Evolutionary conservation across 53 echinoderm and acorn worm genomes (phyloP), one percentile per base, ranked within the genome.

Genomic region (Stichopus horrens): DNA sequence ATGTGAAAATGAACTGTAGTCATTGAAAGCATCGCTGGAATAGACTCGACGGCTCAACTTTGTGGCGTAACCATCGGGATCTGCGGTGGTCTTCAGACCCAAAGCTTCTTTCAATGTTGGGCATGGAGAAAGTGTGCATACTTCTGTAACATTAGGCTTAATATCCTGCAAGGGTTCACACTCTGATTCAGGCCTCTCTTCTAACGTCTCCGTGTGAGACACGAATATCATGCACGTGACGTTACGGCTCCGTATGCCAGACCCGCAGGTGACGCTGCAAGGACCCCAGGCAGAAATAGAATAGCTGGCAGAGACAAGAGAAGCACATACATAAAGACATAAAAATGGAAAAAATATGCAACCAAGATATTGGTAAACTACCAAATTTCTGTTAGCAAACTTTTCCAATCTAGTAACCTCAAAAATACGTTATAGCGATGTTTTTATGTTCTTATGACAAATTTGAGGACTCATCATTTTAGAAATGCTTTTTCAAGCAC

Each of bases 161-260:
- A 16, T 71, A 2, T 7, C 18, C 6, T 21, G 59, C 13, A 73
- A 20, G 9, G 90, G 80, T 13, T 54, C 16, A 79, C 96, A 96
- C 4, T 90, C 90, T 18, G 55, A 54, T 5, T 91, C 93, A 7
- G 88, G 89, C 53, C 92, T 59, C 71, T 88, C 88, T 9, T 86
- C 78, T n/a, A 92, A 57, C 53, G 87, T 77, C 57, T 89, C 87
- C 56, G 76, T 91, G 57, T 89, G 89, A 7, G 85, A 74, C 8
- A 96, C 86, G 87, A 88, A 93, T 74, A 94, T 88, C 83, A 90
- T 90, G 74, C 96, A 96, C 22, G 82, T 76, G 9, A 96, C 94
- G 18, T 91, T 93, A 14, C 96, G 93, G 16, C 88, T 90, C 74
- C 75, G 86, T 14, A 83, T 93, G 7, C 96, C 94, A 13, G 54